phyloP scores from a whole-genome alignment of 2,797 vertebrate genomes.

The Falco cherrug region DNA sequence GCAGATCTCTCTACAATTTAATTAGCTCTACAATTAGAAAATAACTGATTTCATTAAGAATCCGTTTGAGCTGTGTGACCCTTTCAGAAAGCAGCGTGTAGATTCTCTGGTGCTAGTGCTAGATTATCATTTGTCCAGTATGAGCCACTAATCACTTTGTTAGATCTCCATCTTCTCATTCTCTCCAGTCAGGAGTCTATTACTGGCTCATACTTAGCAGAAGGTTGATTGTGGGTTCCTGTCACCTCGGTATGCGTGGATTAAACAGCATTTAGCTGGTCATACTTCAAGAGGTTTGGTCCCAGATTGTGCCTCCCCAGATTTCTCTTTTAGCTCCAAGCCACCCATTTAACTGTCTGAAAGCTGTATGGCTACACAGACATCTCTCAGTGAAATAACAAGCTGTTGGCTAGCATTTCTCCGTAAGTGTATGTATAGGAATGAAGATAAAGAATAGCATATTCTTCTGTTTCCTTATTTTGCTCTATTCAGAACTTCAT shows the following conservation, averaged over 20 bases:
- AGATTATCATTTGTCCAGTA: neutral
- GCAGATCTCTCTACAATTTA: neutral
- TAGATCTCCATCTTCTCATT: neutral
- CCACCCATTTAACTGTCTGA: neutral
- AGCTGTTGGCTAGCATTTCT: neutral
- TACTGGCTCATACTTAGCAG: neutral
- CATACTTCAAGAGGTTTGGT: neutral
- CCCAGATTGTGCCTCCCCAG: neutral
- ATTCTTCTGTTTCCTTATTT: slow-evolving; percentile 28
- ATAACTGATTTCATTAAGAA: neutral
- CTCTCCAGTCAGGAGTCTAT: neutral
- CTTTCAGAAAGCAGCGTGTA: neutral
- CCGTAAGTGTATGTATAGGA: neutral
- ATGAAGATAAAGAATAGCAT: neutral
- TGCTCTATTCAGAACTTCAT: neutral
- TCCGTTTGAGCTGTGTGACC: neutral
- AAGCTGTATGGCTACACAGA: neutral
- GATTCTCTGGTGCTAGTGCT: neutral
- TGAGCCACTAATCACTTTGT: neutral
- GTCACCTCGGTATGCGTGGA: neutral
- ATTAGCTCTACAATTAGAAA: slow-evolving; percentile 16
- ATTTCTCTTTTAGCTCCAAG: neutral
- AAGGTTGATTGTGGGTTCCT: neutral
- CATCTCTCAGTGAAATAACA: neutral
- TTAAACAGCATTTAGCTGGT: neutral